Percentiles rank a stretch among this genome's conserved stretches.
Conservation (phyloP, 2,888 invertebrate species). For the Cremastinae sp. region DNA sequence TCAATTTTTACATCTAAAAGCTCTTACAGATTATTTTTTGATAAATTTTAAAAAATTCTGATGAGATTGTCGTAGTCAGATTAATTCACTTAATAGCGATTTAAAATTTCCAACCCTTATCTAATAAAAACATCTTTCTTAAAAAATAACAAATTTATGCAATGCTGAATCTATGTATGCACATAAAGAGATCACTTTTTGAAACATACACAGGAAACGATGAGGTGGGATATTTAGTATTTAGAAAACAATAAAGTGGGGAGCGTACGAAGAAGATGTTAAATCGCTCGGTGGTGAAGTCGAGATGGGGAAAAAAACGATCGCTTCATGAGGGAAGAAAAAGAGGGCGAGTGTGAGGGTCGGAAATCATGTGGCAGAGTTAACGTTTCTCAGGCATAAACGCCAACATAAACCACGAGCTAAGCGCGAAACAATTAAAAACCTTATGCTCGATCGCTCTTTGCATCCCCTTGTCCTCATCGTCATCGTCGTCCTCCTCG, state of each 20-base stretch:
- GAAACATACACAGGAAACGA: too few species aligned
- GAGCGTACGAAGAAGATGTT: slow-evolving; percentile 5
- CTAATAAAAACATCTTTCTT: too few species aligned
- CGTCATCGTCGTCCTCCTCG: slow-evolving; percentile 35
- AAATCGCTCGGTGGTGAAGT: slow-evolving; percentile 30
- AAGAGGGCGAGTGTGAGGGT: slow-evolving; percentile 49
- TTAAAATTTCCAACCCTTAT: too few species aligned
- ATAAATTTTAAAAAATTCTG: too few species aligned
- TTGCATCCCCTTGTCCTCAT: slow-evolving; percentile 55
- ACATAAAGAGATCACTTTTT: too few species aligned
- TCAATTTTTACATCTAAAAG: too few species aligned
- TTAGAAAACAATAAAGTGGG: too few species aligned
- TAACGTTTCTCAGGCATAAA: slow-evolving; percentile 77
- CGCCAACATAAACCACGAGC: slow-evolving; percentile 78
- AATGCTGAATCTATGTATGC: too few species aligned
- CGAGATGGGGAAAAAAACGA: slow-evolving; percentile 40
- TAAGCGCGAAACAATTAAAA: slow-evolving; percentile 79
- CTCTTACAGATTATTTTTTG: too few species aligned
- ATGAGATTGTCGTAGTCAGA: too few species aligned
- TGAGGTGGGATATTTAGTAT: slow-evolving; percentile 6
- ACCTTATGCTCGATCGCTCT: slow-evolving; percentile 79
- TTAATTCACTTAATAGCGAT: too few species aligned
- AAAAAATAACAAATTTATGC: too few species aligned
- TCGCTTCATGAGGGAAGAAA: slow-evolving; percentile 39
- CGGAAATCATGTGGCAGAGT: slow-evolving; percentile 62